Percentiles rank a stretch among this genome's conserved stretches.
phyloP scores from a whole-genome alignment of 2,113 vertebrate genomes.

The Vidua chalybeata region DNA sequence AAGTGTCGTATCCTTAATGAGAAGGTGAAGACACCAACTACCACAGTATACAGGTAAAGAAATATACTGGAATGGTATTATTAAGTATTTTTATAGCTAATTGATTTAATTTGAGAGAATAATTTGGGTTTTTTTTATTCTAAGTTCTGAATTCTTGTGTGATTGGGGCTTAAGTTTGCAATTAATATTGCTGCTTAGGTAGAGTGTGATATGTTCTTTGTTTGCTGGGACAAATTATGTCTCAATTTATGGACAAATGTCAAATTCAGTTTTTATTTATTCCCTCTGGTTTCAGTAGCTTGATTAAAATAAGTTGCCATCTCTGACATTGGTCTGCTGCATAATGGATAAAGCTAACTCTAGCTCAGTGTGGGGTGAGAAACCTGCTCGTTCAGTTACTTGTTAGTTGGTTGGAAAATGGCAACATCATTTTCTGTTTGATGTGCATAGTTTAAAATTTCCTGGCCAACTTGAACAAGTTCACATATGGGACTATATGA shows the following conservation, averaged over 20 bases:
- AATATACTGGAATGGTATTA: not conserved
- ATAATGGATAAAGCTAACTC: not conserved
- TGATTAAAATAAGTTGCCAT: not conserved
- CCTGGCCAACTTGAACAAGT: not conserved
- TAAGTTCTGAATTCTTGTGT: not conserved
- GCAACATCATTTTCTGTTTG: not conserved
- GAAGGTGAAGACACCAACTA: constrained; percentile 76
- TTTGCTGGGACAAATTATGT: not conserved
- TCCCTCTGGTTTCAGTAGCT: not conserved
- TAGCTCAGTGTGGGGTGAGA: not conserved
- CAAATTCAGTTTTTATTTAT: not conserved
- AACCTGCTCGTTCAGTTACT: not conserved
- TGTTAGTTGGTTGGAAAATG: not conserved
- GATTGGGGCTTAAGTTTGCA: not conserved
- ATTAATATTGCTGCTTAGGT: not conserved
- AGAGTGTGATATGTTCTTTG: not conserved
- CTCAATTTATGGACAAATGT: not conserved
- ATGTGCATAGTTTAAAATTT: not conserved
- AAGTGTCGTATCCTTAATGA: constrained; percentile 82
- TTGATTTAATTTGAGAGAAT: not conserved
- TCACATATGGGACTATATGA: accelerated
- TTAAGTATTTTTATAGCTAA: not conserved
- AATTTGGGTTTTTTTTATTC: not conserved
- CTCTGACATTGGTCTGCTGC: not conserved
- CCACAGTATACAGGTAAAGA: constrained; percentile 81